A percentile compares a stretch with the other conserved stretches of the same genome.
Evolutionary conservation across 2,888 invertebrate genomes (phyloP).

Genomic region (Apantesis nais): DNA sequence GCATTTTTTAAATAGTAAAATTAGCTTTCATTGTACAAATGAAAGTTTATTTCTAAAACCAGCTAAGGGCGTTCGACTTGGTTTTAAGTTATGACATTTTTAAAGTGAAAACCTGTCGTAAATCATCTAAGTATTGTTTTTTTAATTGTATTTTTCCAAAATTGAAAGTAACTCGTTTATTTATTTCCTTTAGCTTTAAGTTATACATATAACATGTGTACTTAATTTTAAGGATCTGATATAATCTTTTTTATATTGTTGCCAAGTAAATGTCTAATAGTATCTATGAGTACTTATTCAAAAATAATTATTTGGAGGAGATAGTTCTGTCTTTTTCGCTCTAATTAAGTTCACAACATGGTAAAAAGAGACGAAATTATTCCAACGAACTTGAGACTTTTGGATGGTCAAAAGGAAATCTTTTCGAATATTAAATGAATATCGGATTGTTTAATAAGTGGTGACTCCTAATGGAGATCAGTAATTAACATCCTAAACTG

Average conservation of each 20-base stretch:
- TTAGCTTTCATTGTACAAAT: neutral
- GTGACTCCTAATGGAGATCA: too few species aligned
- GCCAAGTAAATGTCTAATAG: constrained; percentile 1
- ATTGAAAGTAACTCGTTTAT: neutral
- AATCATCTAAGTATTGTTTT: neutral
- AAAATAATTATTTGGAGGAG: neutral
- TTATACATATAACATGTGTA: constrained; percentile 57
- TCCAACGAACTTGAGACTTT: neutral
- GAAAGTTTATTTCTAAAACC: neutral
- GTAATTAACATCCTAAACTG: too few species aligned
- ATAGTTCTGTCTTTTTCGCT: neutral
- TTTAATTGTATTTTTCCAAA: too few species aligned
- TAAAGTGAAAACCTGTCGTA: neutral
- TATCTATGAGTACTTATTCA: neutral
- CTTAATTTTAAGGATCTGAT: constrained; percentile 52
- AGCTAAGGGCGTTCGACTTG: neutral
- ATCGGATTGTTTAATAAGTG: too few species aligned
- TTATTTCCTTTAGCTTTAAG: neutral
- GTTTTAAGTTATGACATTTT: neutral
- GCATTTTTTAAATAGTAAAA: neutral
- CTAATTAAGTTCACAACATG: neutral
- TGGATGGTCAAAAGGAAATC: neutral
- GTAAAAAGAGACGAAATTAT: neutral
- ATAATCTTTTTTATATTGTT: constrained; percentile 11
- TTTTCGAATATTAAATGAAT: too few species aligned